A percentile compares a stretch with the other conserved stretches of the same genome.
phyloP scores from a whole-genome alignment of 2,113 vertebrate species.

The Notothenia rossii region DNA sequence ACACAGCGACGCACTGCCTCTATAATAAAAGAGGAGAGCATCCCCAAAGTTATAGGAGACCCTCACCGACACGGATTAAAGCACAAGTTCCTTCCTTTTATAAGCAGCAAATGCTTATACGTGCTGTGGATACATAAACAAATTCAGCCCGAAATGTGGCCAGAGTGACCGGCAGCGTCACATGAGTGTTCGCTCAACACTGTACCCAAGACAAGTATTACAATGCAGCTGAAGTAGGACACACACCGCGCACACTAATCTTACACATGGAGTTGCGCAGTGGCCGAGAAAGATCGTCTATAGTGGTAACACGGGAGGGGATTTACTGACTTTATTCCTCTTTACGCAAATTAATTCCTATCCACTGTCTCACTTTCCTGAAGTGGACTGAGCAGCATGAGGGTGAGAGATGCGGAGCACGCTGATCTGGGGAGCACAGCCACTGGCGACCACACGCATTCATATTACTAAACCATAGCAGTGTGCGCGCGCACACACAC shows the following conservation, averaged over 20 bases:
- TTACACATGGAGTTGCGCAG: slow-evolving; percentile 53
- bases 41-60: slow-evolving; percentile 1
- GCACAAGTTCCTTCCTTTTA: slow-evolving; percentile 1
- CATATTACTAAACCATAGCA: slow-evolving; percentile 60
- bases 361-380: slow-evolving; percentile 22
- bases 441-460: slow-evolving; percentile 73
- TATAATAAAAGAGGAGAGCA: neutral
- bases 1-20: slow-evolving; percentile 16
- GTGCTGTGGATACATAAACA: neutral
- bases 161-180: slow-evolving; percentile 1
- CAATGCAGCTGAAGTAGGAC: slow-evolving; percentile 22
- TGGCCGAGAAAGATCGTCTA: slow-evolving; percentile 21
- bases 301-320: neutral
- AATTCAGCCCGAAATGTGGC: neutral
- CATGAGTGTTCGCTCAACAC: slow-evolving; percentile 19
- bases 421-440: slow-evolving; percentile 30
- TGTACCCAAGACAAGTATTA: slow-evolving; percentile 12
- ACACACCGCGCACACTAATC: slow-evolving; percentile 28
- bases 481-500: slow-evolving; percentile 2
- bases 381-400: slow-evolving; percentile 12
- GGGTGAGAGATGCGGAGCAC: neutral
- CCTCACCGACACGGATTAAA: slow-evolving; percentile 4
- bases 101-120: neutral
- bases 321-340: neutral
- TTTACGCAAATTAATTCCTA: slow-evolving; percentile 20